These are phyloP conservation scores for Catostylus mosaicus DNA, from an alignment of 30 jellyfish, hydroid and myxozoan genomes.

Conservation along the genomic window DNA sequence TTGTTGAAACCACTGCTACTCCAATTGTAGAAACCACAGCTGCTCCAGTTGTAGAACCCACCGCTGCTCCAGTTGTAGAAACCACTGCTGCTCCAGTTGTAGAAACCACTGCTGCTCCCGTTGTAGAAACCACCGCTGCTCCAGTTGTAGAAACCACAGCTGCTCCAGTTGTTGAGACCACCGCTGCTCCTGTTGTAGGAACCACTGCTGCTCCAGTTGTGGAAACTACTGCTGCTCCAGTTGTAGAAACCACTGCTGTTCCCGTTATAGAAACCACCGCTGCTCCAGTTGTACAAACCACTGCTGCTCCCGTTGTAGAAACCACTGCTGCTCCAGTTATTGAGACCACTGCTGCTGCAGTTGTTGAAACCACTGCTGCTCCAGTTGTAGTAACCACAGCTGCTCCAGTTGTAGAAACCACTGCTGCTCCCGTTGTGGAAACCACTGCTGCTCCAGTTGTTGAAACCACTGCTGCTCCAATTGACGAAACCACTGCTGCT, in stretches of 20 bases:
- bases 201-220: slow-evolving; percentile 25
- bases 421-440: slow-evolving; percentile 38
- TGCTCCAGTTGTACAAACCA: slow-evolving; percentile 14
- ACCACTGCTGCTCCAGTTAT: slow-evolving; percentile 16
- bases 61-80: slow-evolving; percentile 10
- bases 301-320: slow-evolving; percentile 5
- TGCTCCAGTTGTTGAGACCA: slow-evolving; percentile 4
- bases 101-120: not conserved
- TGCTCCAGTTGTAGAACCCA: not conserved
- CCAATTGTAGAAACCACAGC: not conserved
- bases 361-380: slow-evolving; percentile 11
- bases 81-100: slow-evolving; percentile 21
- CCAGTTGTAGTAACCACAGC: slow-evolving; percentile 4
- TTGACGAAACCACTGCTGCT: not conserved
- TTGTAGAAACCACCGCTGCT: not conserved
- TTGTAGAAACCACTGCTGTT: not conserved
- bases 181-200: slow-evolving; percentile 29
- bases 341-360: slow-evolving; percentile 17
- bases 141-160: not conserved
- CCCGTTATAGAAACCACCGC: slow-evolving; percentile 18
- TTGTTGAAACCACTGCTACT: not conserved
- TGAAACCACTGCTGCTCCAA: slow-evolving; percentile 23
- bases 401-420: slow-evolving; percentile 13
- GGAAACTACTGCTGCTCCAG: not conserved
- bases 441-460: slow-evolving; percentile 23